Evolutionary conservation across 92 coral and sea anemone species (phyloP).

Genomic region (Plumapathes pennacea): DNA sequence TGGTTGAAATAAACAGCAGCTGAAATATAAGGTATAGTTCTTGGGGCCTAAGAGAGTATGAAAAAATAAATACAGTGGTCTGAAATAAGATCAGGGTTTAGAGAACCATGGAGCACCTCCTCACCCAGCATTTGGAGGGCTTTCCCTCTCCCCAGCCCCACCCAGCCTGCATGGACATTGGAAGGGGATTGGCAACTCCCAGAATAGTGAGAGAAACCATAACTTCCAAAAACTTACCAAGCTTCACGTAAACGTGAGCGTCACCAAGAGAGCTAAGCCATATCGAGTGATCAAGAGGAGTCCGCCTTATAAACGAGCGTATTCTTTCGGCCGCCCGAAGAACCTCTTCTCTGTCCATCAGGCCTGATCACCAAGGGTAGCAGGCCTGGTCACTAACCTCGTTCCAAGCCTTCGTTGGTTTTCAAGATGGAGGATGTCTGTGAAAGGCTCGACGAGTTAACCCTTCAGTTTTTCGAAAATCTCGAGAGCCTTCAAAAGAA

Average conservation of each 20-base stretch:
- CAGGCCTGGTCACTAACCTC: too few species aligned
- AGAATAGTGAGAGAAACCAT: neutral
- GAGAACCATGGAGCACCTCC: too few species aligned
- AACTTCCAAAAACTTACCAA: slow-evolving; percentile 53
- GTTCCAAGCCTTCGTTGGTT: too few species aligned
- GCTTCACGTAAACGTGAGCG: slow-evolving; percentile 66
- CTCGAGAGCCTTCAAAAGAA: slow-evolving; percentile 61
- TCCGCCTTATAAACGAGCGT: slow-evolving; percentile 51
- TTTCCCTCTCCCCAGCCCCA: too few species aligned
- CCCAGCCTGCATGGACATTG: neutral
- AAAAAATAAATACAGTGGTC: too few species aligned
- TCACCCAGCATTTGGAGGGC: too few species aligned
- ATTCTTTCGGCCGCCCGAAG: slow-evolving; percentile 41
- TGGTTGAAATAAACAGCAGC: too few species aligned
- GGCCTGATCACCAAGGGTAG: too few species aligned
- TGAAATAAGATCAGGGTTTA: too few species aligned
- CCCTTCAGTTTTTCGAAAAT: slow-evolving; percentile 75
- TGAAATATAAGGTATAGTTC: too few species aligned
- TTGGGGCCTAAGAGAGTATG: too few species aligned
- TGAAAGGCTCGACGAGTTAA: slow-evolving; percentile 61
- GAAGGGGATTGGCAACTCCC: neutral
- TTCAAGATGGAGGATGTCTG: slow-evolving; percentile 81
- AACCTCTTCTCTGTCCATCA: too few species aligned
- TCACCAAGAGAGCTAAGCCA: slow-evolving; percentile 74
- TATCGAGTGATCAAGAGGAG: slow-evolving; percentile 66